Evolutionary conservation across 2,888 invertebrate genomes (phyloP), one percentile per base, ranked within the genome.

Genomic region (Agrotis exclamationis): DNA sequence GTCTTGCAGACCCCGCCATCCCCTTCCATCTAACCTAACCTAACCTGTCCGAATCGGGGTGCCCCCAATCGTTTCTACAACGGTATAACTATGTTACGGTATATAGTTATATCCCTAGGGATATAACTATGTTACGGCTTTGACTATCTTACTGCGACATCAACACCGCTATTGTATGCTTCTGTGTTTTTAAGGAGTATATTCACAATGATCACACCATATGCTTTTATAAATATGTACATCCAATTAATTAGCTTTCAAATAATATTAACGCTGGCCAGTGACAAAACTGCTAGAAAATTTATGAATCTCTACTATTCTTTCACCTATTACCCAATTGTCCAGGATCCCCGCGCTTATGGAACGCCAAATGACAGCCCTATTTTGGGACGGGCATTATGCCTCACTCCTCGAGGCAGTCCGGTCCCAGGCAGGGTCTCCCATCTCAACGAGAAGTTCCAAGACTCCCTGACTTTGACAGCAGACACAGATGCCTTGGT

Each of bases 401-500:
- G 94, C 82, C 95, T 96, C 85, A 96, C 94, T 50, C 96, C 94
- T 33, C 93, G 90, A 79, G 96, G 94, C 74, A 96, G 96, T 84
- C 96, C 96, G 1, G 87, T 96, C 5, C 95, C 96, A 0, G 95
- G 96, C 1, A 90, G 96, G 20, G 94, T 96, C 67, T 96, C 93
- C 28, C 96, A 94, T 84, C 94, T 95, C 83, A 96, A 88, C 88
- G 96, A 93, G 79, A 96, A 93, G 85, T 93, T 96, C 74, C 97
- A 97, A 84, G 98, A 98, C 87, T 97, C 97, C 5, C 96, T 97
- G 63, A 96, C 96, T 1, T 96, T 97, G 74, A 97, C 96, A 64
- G 95, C 96, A 11, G 98, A 98, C 79, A 97, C 97, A 0, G 98
- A 98, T 84, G 97, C 97, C 11, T 96, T 98, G 70, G 98, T 98